Evolutionary conservation across 2,797 vertebrate species (phyloP).

Genomic region (Cossypha heuglini): DNA sequence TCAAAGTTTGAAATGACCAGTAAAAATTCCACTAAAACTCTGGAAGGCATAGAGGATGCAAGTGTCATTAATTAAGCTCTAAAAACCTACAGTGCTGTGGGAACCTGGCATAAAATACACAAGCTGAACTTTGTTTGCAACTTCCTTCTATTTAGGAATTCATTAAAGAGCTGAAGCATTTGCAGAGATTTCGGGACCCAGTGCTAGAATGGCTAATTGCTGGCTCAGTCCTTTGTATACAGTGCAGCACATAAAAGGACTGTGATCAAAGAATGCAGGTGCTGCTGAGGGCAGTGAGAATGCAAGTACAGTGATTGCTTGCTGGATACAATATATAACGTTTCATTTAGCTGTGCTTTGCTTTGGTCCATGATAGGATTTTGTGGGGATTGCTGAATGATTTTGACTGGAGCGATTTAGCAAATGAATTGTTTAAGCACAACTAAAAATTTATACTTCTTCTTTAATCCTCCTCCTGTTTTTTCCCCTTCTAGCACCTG

Average conservation of each 20-base stretch:
- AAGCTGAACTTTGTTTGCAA: constrained; percentile 59
- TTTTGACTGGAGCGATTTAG: background rate
- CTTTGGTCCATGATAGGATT: background rate
- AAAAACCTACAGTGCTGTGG: constrained; percentile 75
- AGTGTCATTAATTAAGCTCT: constrained; percentile 73
- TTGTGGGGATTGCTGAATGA: background rate
- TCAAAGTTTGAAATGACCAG: constrained; percentile 70
- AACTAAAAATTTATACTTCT: background rate
- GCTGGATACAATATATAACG: background rate
- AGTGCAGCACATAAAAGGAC: constrained; percentile 51
- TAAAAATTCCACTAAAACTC: constrained; percentile 60
- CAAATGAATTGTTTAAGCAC: background rate
- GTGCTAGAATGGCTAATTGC: constrained; percentile 61
- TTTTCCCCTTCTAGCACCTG: background rate
- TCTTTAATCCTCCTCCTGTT: background rate
- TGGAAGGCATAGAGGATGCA: constrained; percentile 66
- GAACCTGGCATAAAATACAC: constrained; percentile 67
- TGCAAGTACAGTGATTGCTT: constrained; percentile 9
- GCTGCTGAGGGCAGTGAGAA: constrained; percentile 50
- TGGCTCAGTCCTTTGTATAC: constrained; percentile 51
- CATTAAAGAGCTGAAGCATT: constrained; percentile 37
- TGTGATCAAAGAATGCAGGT: constrained; percentile 69
- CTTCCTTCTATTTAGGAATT: constrained; percentile 65
- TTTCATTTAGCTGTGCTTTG: constrained; percentile 1
- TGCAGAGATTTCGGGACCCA: constrained; percentile 18